These are phyloP conservation scores for Karalla daura DNA, from an alignment of 2,797 vertebrate species.

Conservation along the genomic window DNA sequence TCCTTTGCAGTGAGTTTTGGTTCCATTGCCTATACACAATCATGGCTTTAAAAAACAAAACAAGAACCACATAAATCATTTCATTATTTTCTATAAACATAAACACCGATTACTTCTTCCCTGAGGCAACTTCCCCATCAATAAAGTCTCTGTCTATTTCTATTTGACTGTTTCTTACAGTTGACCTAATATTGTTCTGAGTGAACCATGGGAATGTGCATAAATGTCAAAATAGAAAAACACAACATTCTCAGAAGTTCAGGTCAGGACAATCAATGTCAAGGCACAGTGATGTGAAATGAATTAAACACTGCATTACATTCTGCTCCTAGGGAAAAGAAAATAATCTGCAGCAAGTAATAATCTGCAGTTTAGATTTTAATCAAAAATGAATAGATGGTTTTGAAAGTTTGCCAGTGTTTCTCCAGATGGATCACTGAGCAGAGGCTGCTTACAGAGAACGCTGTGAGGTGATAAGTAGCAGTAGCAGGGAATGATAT, in stretches of 20 bases:
- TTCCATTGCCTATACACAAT: not conserved
- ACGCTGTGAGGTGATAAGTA: constrained; percentile 33
- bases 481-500: constrained; percentile 37
- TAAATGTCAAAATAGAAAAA: constrained; percentile 46
- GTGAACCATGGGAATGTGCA: constrained; percentile 37
- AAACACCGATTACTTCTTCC: not conserved
- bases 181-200: constrained; percentile 27
- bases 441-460: constrained; percentile 26
- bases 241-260: constrained; percentile 31
- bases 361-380: constrained; percentile 53
- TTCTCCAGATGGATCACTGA: constrained; percentile 42
- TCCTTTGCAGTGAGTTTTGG: not conserved
- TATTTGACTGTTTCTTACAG: too few species aligned
- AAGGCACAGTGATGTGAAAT: constrained; percentile 47
- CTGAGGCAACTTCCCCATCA: too few species aligned
- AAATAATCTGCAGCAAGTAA: constrained; percentile 54
- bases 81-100: constrained; percentile 14
- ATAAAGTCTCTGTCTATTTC: too few species aligned
- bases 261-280: constrained; percentile 40
- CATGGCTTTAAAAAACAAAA: not conserved
- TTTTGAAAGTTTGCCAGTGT: constrained; percentile 41
- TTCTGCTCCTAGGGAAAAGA: constrained; percentile 11
- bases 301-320: constrained; percentile 48
- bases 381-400: constrained; percentile 62
- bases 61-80: constrained; percentile 7